Percentiles rank a stretch among this genome's conserved stretches.
Conservation (phyloP, 2,888 invertebrate species). For the Sarcophaga carnaria region DNA sequence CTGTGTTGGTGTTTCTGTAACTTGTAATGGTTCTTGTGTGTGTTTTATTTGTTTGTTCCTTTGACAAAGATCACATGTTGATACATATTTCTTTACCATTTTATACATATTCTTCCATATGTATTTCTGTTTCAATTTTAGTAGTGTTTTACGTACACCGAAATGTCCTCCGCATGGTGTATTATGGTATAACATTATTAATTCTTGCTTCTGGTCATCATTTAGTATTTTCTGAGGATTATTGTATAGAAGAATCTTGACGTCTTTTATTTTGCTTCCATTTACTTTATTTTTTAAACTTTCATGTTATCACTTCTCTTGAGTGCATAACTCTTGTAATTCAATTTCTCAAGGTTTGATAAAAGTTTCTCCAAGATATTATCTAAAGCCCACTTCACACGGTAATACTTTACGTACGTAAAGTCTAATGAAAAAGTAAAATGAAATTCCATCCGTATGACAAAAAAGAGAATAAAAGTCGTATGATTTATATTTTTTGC, state of each 20-base stretch:
- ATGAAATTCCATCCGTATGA: too few species aligned
- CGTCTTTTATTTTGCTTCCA: background rate
- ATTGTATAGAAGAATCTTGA: background rate
- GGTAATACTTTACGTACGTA: too few species aligned
- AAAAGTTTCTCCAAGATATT: constrained; percentile 21
- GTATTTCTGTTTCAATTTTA: constrained; percentile 2
- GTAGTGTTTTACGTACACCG: background rate
- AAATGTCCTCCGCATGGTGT: constrained; percentile 25
- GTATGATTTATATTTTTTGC: too few species aligned
- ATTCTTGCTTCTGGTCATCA: background rate
- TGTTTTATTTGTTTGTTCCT: too few species aligned
- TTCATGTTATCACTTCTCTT: constrained; percentile 17
- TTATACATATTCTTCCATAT: too few species aligned
- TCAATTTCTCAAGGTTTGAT: background rate
- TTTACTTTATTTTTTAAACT: background rate
- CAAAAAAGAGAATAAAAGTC: too few species aligned
- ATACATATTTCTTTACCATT: too few species aligned
- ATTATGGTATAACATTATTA: constrained; percentile 11
- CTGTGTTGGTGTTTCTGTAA: too few species aligned
- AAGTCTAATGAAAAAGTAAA: too few species aligned
- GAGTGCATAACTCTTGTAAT: background rate
- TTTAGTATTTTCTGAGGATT: background rate
- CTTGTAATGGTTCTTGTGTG: too few species aligned
- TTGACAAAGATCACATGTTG: too few species aligned
- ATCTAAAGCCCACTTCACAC: too few species aligned